These are phyloP conservation scores for Ariopsis seemanni DNA, from an alignment of 2,113 vertebrate species.

Conservation along the genomic window DNA sequence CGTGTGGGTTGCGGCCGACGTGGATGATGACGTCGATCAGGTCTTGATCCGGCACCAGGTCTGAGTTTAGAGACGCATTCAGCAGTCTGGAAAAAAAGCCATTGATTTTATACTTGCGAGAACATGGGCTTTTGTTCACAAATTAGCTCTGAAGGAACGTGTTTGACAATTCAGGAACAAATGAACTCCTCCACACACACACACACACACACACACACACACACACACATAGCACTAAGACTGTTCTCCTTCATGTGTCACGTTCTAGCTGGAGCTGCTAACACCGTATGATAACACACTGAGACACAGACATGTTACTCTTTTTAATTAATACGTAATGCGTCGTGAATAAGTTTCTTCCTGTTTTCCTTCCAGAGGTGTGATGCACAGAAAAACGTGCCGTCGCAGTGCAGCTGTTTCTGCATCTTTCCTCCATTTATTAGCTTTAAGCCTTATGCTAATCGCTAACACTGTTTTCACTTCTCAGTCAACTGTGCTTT, in stretches of 20 bases:
- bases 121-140: neutral
- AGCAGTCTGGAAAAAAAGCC: constrained; percentile 77
- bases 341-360: neutral
- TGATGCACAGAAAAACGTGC: neutral
- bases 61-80: constrained; percentile 92
- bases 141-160: neutral
- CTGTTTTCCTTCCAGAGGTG: constrained; percentile 11
- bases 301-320: neutral
- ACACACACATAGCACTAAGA: neutral
- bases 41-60: constrained; percentile 93
- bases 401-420: neutral
- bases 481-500: neutral
- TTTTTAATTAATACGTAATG: constrained; percentile 5
- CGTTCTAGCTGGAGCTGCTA: constrained; percentile 7
- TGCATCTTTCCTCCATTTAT: neutral
- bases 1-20: constrained; percentile 90
- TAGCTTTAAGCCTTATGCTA: neutral
- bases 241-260: neutral
- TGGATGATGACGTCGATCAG: constrained; percentile 97
- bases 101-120: neutral
- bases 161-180: neutral
- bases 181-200: neutral
- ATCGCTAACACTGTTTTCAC: neutral
- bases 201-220: neutral
- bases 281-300: neutral